These are phyloP conservation scores for Chaenogobius annularis DNA, from an alignment of 2,113 vertebrate genomes.

Conservation along the genomic window DNA sequence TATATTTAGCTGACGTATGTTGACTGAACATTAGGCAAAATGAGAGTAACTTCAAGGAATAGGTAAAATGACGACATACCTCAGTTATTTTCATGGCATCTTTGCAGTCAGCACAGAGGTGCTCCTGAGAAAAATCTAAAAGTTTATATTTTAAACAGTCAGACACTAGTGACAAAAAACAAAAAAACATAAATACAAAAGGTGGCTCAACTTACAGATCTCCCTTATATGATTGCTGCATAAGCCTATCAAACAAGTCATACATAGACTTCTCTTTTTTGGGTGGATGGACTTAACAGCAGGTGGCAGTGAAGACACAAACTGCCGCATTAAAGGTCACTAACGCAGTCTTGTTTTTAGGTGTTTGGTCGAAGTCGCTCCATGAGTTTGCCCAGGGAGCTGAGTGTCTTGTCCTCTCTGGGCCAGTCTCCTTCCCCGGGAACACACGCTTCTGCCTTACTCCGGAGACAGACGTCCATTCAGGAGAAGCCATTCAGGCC, in stretches of 20 bases:
- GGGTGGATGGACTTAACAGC: background rate
- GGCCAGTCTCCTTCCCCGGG: slow-evolving; percentile 68
- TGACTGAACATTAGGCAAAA: background rate
- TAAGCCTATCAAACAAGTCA: too few species aligned
- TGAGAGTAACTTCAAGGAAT: background rate
- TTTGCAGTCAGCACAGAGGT: background rate
- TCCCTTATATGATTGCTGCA: too few species aligned
- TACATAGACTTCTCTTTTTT: background rate
- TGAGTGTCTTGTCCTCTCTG: slow-evolving; percentile 49
- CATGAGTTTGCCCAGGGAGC: slow-evolving; percentile 78
- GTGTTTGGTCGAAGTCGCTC: slow-evolving; percentile 71
- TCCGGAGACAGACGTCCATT: slow-evolving; percentile 68
- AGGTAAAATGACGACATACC: background rate
- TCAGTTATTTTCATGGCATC: background rate
- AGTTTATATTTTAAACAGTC: too few species aligned
- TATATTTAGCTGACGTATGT: background rate
- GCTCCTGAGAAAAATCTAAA: background rate
- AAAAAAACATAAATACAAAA: background rate
- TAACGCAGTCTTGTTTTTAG: slow-evolving; percentile 48
- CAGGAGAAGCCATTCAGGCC: slow-evolving; percentile 75
- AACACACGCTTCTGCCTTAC: slow-evolving; percentile 60
- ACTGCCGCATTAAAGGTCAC: background rate
- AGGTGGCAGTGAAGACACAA: background rate
- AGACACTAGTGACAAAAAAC: too few species aligned
- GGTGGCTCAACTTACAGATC: background rate